Percentiles rank a stretch among this genome's conserved stretches.
Evolutionary conservation across 30 jellyfish, hydroid and myxozoan species (phyloP).

Genomic region (Morbakka virulenta): DNA sequence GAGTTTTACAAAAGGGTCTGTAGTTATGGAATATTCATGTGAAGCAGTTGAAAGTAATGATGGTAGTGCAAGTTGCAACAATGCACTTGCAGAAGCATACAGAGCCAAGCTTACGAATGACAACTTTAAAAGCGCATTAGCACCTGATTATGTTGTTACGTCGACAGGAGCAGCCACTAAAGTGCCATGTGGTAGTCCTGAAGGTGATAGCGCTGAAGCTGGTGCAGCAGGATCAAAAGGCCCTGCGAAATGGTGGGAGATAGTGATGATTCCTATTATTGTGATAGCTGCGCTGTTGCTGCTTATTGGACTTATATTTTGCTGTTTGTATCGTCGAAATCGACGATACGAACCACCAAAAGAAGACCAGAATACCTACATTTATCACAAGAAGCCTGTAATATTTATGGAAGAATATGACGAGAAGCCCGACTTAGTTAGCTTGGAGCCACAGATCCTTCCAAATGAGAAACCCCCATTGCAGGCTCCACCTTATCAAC

Average conservation of each 20-base stretch:
- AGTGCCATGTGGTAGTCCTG: slow-evolving; percentile 20
- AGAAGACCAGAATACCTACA: slow-evolving; percentile 62
- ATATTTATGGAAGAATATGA: slow-evolving; percentile 89
- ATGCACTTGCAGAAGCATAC: slow-evolving; percentile 57
- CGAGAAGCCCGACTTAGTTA: slow-evolving; percentile 79
- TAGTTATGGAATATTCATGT: slow-evolving; percentile 56
- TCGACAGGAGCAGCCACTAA: slow-evolving; percentile 12
- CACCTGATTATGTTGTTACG: slow-evolving; percentile 50
- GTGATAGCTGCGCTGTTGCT: slow-evolving; percentile 75
- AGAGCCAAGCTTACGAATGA: slow-evolving; percentile 46
- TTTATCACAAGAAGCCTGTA: slow-evolving; percentile 87
- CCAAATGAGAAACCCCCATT: slow-evolving; percentile 90
- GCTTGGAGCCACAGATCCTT: slow-evolving; percentile 75
- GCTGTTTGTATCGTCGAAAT: slow-evolving; percentile 76
- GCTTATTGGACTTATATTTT: slow-evolving; percentile 67
- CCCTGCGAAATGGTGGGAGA: slow-evolving; percentile 68
- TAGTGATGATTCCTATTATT: slow-evolving; percentile 80
- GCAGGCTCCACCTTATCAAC: slow-evolving; percentile 60
- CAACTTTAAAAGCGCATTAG: slow-evolving; percentile 41
- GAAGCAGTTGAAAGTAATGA: slow-evolving; percentile 23
- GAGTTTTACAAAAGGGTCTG: slow-evolving; percentile 74
- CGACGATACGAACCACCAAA: slow-evolving; percentile 77
- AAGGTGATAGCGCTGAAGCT: neutral
- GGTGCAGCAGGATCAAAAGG: slow-evolving; percentile 11
- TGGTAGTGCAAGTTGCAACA: slow-evolving; percentile 44